Base-by-base conservation (phyloP, 37 sponge, comb jelly and placozoan species). In the Diacarnus erythraeanus region DNA sequence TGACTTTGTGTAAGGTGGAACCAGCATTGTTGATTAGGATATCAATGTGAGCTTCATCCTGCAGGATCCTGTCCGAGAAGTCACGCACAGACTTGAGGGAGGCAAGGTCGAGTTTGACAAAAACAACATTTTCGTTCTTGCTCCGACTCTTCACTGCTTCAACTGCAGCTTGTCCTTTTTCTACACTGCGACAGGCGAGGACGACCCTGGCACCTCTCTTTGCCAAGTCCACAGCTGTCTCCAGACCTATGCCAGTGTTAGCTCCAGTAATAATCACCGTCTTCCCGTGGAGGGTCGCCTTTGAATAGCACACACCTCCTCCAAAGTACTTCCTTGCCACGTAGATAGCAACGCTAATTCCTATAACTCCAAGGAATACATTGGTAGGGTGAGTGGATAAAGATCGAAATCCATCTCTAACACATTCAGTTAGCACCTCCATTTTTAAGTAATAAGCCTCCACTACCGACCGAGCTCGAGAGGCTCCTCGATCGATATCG, bases 191-290 rank as follows among this genome's bases (percentile, higher is more conserved):
- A 68, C 97, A 92, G 0, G 86, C 97, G 18, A 97, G 39, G 38
- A 87, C 66, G 4, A 97, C 83, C n/a, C 75, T 67, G 8, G 89
- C 95, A 3, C 95, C 95, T 51, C 96, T 78, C 36, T 59, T 68
- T 39, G 95, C 87, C 23, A 97, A 68, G 27, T 88, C 92, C 29
- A 85, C 25, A 39, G 92, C 94, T n/a, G 95, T 91, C 57, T 75
- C 89, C 31, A 90, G 80, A 34, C 88, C 88, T 34, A 95, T 91
- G 3, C 95, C 95, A 6, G 89, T 88, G 79, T 97, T 97, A 2
- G 81, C 92, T 29, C 97, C 97, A 29, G 97, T 97, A 30, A 97
- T 78, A 18, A 97, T 77, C 67, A 86, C 91, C 0, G 88, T 89
- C 74, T 92, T 95, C 29, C 93, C 93, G 39, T 86, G 79, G 66